Evolutionary conservation across 1,140 invertebrate genomes (phyloP).

Genomic region (Nymphalis io): DNA sequence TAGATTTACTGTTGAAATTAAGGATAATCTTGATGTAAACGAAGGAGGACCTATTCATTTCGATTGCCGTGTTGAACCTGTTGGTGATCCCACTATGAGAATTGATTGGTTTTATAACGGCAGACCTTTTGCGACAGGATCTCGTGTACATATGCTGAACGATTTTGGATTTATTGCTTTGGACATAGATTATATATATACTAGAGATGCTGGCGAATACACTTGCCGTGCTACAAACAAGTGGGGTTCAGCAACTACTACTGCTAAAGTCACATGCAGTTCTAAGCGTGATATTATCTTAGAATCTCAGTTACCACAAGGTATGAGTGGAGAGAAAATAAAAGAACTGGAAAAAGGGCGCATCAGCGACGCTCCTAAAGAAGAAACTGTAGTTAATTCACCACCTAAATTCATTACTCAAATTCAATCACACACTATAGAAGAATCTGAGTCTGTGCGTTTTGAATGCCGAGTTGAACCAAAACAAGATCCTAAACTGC

Average conservation of each 20-base stretch:
- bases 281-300: conserved; percentile 94
- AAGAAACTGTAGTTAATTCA: conserved; percentile 81
- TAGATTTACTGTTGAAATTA: conserved; percentile 91
- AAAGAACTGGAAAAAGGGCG: conserved; percentile 95
- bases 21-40: conserved; percentile 90
- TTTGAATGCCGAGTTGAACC: conserved; percentile 98
- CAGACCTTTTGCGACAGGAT: conserved; percentile 92
- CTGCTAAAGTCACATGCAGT: conserved; percentile 90
- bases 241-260: conserved; percentile 92
- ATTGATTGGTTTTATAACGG: conserved; percentile 98
- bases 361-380: conserved; percentile 86
- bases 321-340: conserved; percentile 95
- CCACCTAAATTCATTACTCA: conserved; percentile 94
- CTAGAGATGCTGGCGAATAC: conserved; percentile 93
- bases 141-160: conserved; percentile 93
- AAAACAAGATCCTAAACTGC: conserved; percentile 95
- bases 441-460: conserved; percentile 94
- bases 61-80: conserved; percentile 94
- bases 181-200: conserved; percentile 93
- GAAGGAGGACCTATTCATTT: conserved; percentile 95
- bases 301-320: conserved; percentile 95
- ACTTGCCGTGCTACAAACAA: conserved; percentile 93
- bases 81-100: conserved; percentile 91
- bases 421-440: conserved; percentile 89
- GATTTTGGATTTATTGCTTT: conserved; percentile 97